Percentiles rank a stretch among this genome's conserved stretches.
Conservation (phyloP, 2,888 invertebrate species). For the Coleophora flavipennella region DNA sequence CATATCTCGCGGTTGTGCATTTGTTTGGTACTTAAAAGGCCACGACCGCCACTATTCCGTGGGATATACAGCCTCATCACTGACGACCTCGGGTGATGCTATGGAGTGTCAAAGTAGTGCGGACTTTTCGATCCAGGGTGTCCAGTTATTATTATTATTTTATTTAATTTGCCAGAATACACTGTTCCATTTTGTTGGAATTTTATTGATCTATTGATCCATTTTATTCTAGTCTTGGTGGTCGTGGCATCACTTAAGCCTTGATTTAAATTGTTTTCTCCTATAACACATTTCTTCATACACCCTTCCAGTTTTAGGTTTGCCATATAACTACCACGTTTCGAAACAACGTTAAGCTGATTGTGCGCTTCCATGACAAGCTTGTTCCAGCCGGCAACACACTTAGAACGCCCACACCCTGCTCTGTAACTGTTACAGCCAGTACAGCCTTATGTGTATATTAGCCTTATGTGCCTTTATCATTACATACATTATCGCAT, state of each 20-base stretch:
- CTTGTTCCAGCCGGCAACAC: constrained; percentile 5
- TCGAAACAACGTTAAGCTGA: constrained; percentile 3
- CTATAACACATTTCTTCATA: constrained; percentile 7
- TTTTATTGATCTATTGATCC: no score
- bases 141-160: no score
- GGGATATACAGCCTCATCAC: no score
- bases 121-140: no score
- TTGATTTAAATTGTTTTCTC: constrained; percentile 6
- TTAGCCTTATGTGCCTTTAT: not conserved
- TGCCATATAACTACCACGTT: constrained; percentile 1
- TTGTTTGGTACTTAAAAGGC: no score
- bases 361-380: constrained; percentile 6
- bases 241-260: constrained; percentile 6
- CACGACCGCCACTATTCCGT: no score
- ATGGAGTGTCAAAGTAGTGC: no score
- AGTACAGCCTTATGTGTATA: not conserved
- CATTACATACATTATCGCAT: not conserved
- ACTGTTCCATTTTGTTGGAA: no score
- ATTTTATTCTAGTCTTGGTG: constrained; percentile 7
- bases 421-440: not conserved
- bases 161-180: no score
- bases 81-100: no score
- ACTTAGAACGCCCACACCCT: not conserved
- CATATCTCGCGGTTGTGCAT: no score
- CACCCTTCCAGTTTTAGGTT: constrained; percentile 2